Evolutionary conservation across 2,888 invertebrate species (phyloP).

Genomic region (Ophion costatus): DNA sequence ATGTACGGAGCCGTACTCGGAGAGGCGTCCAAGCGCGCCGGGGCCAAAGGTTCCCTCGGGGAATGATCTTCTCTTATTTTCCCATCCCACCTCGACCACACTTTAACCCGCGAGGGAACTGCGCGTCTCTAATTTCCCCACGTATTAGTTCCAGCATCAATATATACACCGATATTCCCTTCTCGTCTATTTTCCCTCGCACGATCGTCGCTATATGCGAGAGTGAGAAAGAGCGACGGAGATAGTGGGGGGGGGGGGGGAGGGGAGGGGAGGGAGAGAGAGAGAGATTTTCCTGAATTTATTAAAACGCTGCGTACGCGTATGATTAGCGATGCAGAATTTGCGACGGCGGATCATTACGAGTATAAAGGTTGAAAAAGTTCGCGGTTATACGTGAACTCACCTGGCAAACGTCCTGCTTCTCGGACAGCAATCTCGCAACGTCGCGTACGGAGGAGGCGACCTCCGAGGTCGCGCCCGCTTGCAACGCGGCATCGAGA

Average conservation of each 20-base stretch:
- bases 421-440: slow-evolving; percentile 86
- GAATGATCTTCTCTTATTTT: slow-evolving; percentile 62
- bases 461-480: slow-evolving; percentile 84
- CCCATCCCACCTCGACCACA: slow-evolving; percentile 55
- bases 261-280: not conserved
- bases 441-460: slow-evolving; percentile 86
- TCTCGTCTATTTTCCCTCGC: slow-evolving; percentile 11
- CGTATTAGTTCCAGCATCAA: slow-evolving; percentile 63
- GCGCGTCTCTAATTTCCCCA: slow-evolving; percentile 64
- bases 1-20: slow-evolving; percentile 4
- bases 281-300: slow-evolving; percentile 51
- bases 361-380: slow-evolving; percentile 22
- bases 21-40: slow-evolving; percentile 49
- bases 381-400: slow-evolving; percentile 43
- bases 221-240: too few relatives aligned
- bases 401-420: slow-evolving; percentile 80
- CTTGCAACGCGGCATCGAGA: slow-evolving; percentile 84
- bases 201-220: slow-evolving; percentile 35
- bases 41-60: slow-evolving; percentile 64
- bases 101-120: slow-evolving; percentile 53
- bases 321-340: slow-evolving; percentile 45
- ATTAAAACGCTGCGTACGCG: slow-evolving; percentile 38
- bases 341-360: slow-evolving; percentile 14
- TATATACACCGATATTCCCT: slow-evolving; percentile 34
- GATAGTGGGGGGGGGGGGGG: too few relatives aligned